Conservation (phyloP, 2,888 invertebrate genomes). For the Entomobrya proxima region DNA sequence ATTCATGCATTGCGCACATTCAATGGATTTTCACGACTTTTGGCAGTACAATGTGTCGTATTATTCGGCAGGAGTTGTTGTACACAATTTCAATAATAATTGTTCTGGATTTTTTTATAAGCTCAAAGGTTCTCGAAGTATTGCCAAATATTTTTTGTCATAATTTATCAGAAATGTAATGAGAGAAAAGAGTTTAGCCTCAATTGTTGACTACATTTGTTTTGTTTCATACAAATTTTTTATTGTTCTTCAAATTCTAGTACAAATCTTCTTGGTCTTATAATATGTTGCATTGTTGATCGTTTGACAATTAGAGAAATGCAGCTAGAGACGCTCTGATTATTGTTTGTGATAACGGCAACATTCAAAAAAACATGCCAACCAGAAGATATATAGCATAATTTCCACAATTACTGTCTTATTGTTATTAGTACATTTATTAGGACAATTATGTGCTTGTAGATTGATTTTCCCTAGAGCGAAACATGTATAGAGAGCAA, state of each 20-base stretch:
- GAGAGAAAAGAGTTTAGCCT: background rate
- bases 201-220: background rate
- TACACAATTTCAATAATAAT: background rate
- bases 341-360: background rate
- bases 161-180: background rate
- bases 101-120: background rate
- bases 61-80: background rate
- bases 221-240: background rate
- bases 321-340: background rate
- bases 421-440: constrained; percentile 43
- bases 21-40: constrained; percentile 19
- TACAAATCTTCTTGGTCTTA: background rate
- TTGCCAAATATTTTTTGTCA: background rate
- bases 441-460: constrained; percentile 34
- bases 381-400: background rate
- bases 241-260: background rate
- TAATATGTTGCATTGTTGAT: background rate
- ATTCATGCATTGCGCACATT: background rate
- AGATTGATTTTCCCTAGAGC: constrained; percentile 36
- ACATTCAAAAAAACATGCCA: background rate
- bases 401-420: background rate
- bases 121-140: background rate
- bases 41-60: constrained; percentile 15
- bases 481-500: background rate
- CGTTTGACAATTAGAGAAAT: constrained; percentile 14